Evolutionary conservation across 2,888 invertebrate species (phyloP), one percentile per base, ranked within the genome.

Genomic region (Stenoptilia bipunctidactyla): DNA sequence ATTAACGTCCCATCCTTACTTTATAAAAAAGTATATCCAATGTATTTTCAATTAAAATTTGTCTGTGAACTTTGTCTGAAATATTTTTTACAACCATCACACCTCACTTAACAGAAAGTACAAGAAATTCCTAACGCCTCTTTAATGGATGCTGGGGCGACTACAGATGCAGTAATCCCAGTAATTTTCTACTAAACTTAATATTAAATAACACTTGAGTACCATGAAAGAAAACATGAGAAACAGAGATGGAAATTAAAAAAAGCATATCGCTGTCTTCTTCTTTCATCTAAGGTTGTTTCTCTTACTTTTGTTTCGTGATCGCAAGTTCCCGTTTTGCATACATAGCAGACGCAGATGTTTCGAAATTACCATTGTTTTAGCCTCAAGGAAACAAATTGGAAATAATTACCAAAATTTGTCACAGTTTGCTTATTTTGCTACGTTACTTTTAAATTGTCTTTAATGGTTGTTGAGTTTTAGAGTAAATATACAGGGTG

Each of bases 331-430:
- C 48, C 56, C 58, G 63, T 61, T 56, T 58, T 68, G 74, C 74
- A 76, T 76, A 63, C 70, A 65, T 60, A 77, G 49, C 49, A 59
- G 58, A 45, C 50, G 52, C 74, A 74, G 72, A 72, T 74, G 75
- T 58, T 64, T 48, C 61, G 48, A 62, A 69, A 71, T 73, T 67
- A 72, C 61, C 72, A 65, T 73, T 72, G 72, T 72, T 34, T 72
- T 70, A 66, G 51, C 57, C 56, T 56, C 54, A 41, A 45, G 55
- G 58, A 52, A 60, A 58, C 55, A 53, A 65, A 69, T 69, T 67
- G 58, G 55, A 60, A 61, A 66, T 70, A 66, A 75, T 73, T 70
- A 63, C 56, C 41, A 45, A 51, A 46, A 56, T 65, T 61, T 57
- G 58, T 59, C 45, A 48, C 53, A 49, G 48, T 51, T 55, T 46